Evolutionary conservation across 2,797 vertebrate genomes (phyloP), one percentile per base, ranked within the genome.

Genomic region (Crocodylus rhombifer): DNA sequence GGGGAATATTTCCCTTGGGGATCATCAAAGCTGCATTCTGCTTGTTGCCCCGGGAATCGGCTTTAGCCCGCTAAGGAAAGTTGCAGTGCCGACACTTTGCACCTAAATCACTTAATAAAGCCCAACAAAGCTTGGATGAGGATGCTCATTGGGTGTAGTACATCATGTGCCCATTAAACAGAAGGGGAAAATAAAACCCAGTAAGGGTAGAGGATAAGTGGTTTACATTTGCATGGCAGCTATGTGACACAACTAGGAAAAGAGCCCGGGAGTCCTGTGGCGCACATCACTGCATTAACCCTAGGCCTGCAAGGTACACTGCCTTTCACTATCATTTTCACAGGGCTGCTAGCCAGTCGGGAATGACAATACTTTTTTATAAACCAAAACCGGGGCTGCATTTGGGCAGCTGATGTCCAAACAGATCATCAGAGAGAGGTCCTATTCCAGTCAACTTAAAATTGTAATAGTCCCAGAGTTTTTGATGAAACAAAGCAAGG

Each of bases 21-120:
- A 91, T 94, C 86, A 93, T 95, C 94, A 97, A 90, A 3, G 77
- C 84, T 93, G 95, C 65, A 67, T 30, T 93, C 57, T 80, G 82
- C 28, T 87, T 94, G 36, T 89, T 65, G 28, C 63, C 63, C 85
- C 90, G 80, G 71, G 86, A 93, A 94, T 92, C 91, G 85, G 60
- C 75, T 94, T 92, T 94, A 12, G 23, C 36, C 86, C 77, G 60
- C 81, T 0, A 0, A 89, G 42, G 77, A 85, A 64, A 65, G 71
- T 73, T 92, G 86, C 85, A 92, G 91, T 9, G 87, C 51, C 64
- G 77, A 88, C 86, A 87, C 2, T 91, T 92, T 80, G 17, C 76
- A 62, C 23, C 0, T 0, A 65, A 92, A 77, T 80, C 93, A 57
- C 87, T 87, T 85, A 91, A 87, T 85, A 85, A 92, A 94, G 81